A percentile compares a stretch with the other conserved stretches of the same genome.
phyloP scores from a whole-genome alignment of 2,888 invertebrate genomes.

The Caenorhabditis sulstoni region DNA sequence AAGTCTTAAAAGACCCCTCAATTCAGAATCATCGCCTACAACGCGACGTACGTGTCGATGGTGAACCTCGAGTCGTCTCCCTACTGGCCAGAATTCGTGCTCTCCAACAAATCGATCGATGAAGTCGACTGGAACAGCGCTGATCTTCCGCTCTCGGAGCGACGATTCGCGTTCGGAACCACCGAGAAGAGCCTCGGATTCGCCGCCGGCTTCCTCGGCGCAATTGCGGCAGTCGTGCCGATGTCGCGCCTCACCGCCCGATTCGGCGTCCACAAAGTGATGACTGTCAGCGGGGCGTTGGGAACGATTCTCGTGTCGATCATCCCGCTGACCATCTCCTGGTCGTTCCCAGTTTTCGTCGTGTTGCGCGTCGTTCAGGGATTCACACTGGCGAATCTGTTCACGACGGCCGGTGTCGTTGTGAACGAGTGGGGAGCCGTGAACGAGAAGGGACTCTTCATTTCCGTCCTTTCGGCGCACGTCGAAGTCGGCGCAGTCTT shows the following conservation, averaged over 20 bases:
- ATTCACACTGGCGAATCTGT: conserved; percentile 69
- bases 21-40: conserved; percentile 71
- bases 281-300: conserved; percentile 59
- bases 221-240: conserved; percentile 66
- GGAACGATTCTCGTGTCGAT: conserved; percentile 58
- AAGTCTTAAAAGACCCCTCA: background rate
- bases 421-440: conserved; percentile 69
- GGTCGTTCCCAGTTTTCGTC: conserved; percentile 63
- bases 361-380: conserved; percentile 66
- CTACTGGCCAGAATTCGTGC: conserved; percentile 50
- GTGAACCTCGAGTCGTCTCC: conserved; percentile 69
- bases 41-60: conserved; percentile 71
- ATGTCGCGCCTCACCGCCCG: conserved; percentile 53
- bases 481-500: conserved; percentile 72
- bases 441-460: conserved; percentile 70
- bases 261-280: conserved; percentile 66
- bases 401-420: conserved; percentile 71
- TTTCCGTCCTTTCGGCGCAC: conserved; percentile 70
- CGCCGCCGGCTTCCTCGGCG: conserved; percentile 65
- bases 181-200: conserved; percentile 66
- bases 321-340: conserved; percentile 60
- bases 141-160: conserved; percentile 62
- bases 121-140: conserved; percentile 65
- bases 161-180: conserved; percentile 65
- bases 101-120: conserved; percentile 30